phyloP scores from a whole-genome alignment of 2,113 vertebrate genomes.

The Callaeas wilsoni region DNA sequence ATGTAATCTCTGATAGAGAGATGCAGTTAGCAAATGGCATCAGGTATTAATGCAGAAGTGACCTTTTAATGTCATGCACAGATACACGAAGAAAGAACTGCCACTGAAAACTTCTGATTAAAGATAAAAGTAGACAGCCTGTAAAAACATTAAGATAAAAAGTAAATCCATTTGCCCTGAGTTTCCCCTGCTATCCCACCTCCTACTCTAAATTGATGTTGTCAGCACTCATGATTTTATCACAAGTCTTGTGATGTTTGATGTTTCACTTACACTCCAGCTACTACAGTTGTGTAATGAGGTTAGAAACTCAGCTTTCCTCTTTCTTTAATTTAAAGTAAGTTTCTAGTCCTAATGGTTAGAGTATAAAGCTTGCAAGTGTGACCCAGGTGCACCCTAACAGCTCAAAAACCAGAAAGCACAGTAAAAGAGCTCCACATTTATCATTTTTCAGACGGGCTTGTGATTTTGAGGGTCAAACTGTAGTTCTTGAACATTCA shows the following conservation, averaged over 20 bases:
- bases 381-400: conserved; percentile 43
- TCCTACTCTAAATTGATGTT: conserved; percentile 62
- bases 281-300: conserved; percentile 54
- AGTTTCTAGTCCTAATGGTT: conserved; percentile 45
- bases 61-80: conserved; percentile 43
- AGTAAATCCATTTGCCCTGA: conserved; percentile 51
- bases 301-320: conserved; percentile 53
- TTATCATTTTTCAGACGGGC: neutral
- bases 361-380: conserved; percentile 51
- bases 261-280: conserved; percentile 53
- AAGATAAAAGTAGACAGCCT: conserved; percentile 49
- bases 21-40: conserved; percentile 12
- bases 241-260: conserved; percentile 58
- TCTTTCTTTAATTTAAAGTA: conserved; percentile 50
- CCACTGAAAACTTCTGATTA: conserved; percentile 48
- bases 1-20: neutral
- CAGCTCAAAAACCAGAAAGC: conserved; percentile 23
- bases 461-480: conserved; percentile 42
- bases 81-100: conserved; percentile 4
- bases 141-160: conserved; percentile 59
- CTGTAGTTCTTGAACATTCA: conserved; percentile 21
- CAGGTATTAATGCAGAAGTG: conserved; percentile 25
- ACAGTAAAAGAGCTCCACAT: conserved; percentile 7
- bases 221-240: conserved; percentile 63
- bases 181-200: conserved; percentile 52